Base-by-base conservation (phyloP, 2,888 invertebrate genomes). In the Lymantria dispar region DNA sequence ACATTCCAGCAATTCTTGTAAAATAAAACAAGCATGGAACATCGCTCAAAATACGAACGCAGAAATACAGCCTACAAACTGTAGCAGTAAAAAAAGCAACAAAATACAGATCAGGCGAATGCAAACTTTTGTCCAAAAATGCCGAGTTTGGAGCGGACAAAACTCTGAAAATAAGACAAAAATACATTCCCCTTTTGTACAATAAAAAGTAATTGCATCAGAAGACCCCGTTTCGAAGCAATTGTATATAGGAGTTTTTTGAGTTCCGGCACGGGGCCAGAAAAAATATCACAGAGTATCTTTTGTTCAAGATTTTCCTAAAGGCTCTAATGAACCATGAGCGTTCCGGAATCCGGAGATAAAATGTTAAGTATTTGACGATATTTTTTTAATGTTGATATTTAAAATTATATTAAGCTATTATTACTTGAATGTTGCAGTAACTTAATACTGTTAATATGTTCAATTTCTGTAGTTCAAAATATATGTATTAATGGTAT, bases 281-380 rank as follows among this genome's bases (percentile, higher is more conserved):
- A 58, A 60, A 64, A 57, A 58, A 3, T 48, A 14, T 10, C 40
- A 39, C 38, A 39, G 36, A 38, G 54, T 29, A 52, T 43, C 52
- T 53, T 62, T 66, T 64, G 60, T 62, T 52, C 47, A 22, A 56
- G 54, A 60, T 60, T 60, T 55, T 58, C 45, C 22, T 62, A 58
- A 67, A 64, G 60, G 50, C 43, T 56, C 54, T 67, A 67, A 64
- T 67, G 66, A 66, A 62, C 56, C 64, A 40, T 60, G 53, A 52
- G 43, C 48, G 50, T 52, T 45, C 29, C 48, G 44, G 44, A 46
- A 50, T 46, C 50, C 39, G 14, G 37, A 39, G 52, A 58, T 54
- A 55, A 62, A 55, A 57, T 60, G 12, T 38, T 38, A 14, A 38
- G 50, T 50, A 50, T 52, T 30, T 14, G 22, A 22, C 22, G 22